Evolutionary conservation across 2,113 vertebrate genomes (phyloP).

Genomic region (Cygnus atratus): DNA sequence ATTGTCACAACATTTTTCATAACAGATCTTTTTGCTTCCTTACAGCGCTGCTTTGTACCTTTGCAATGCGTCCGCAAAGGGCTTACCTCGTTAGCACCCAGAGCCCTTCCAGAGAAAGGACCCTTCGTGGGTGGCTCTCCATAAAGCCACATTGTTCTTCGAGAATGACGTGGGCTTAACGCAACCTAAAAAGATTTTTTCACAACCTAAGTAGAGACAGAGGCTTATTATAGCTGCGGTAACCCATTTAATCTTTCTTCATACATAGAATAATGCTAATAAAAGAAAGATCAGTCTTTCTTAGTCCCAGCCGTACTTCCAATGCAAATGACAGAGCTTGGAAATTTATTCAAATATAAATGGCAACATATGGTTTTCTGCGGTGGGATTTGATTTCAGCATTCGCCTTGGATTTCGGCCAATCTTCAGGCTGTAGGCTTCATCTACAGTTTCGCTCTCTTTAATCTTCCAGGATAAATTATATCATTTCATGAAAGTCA

Average conservation of each 20-base stretch:
- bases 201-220: not conserved
- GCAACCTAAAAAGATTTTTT: not conserved
- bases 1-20: not conserved
- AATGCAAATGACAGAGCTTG: not conserved
- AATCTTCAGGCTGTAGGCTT: constrained; percentile 4
- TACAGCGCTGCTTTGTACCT: not conserved
- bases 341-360: not conserved
- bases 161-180: not conserved
- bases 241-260: not conserved
- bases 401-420: not conserved
- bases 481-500: not conserved
- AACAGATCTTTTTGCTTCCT: not conserved
- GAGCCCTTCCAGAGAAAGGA: not conserved
- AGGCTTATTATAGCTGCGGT: not conserved
- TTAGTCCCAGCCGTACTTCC: not conserved
- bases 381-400: constrained; percentile 20
- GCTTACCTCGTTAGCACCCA: not conserved
- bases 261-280: not conserved
- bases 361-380: not conserved
- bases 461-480: constrained; percentile 17
- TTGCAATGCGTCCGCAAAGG: not conserved
- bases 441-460: not conserved
- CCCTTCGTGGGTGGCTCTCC: not conserved
- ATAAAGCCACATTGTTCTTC: not conserved
- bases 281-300: not conserved